Evolutionary conservation across 2,113 vertebrate species (phyloP), one percentile per base, ranked within the genome.

Genomic region (Machaerirhynchus nigripectus): DNA sequence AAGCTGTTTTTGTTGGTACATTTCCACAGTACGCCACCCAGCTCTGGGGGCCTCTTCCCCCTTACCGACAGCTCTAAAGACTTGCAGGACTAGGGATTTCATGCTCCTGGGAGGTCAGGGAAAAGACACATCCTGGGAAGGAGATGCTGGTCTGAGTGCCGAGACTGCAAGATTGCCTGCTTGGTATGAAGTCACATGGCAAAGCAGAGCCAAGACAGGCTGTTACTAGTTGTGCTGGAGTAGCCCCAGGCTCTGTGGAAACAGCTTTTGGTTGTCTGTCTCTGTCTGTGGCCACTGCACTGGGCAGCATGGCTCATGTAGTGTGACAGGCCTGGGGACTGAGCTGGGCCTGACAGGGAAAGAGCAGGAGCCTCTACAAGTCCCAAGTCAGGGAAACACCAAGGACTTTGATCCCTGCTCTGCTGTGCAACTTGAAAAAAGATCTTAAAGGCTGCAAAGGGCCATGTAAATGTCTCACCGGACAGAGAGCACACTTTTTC

Each of bases 241-340:
- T 16, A 60, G 10, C 6, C 15, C 8, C 17, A 47, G n/a, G 6
- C 13, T 44, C 8, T 14, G 9, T 46, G 8, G 37, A 70, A 78
- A 44, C 8, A 56, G 28, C 2, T 50, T 70, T 33, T 67, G 24
- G 21, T 10, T 37, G 12, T 9, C 31, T 57, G 6, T 40, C 9
- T 26, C 9, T 21, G 9, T 9, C 27, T 1, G 0, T 46, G 40
- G 15, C n/a, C 60, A n/a, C 24, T 26, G 42, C 4, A 3, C 21
- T 50, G 35, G 15, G 17, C 26, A 71, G 31, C 15, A 3, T 6
- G 0, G 0, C 12, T 15, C 28, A 8, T 1, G 3, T 5, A 65
- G 14, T 53, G 39, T 60, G 46, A 40, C 24, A 47, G 21, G 18
- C 20, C 37, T 33, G 33, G 20, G 7, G 7, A 33, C 33, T 33